Base-by-base conservation (phyloP, 2,113 vertebrate species). In the Stomatorhinus ivindoensis region DNA sequence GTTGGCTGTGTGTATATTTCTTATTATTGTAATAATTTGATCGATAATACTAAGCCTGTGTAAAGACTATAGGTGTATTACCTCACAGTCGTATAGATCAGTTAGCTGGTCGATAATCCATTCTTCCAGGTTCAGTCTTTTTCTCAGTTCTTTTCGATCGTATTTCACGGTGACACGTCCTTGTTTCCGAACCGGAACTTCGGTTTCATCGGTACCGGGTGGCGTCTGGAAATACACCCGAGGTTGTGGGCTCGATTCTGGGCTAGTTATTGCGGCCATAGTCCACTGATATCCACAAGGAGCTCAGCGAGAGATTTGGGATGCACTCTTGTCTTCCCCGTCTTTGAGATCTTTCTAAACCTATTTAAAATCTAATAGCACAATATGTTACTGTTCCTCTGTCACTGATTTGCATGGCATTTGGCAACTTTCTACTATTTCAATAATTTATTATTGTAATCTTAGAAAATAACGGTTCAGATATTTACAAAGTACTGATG, bases 91-190 rank as follows among this genome's bases (percentile, higher is more conserved):
- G 93, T 98, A 98, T 50, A 98, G 96, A 90, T 95, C 95, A 87
- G 97, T 97, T 90, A 98, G 96, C 95, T 97, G 97, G 76, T 97
- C 95, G 92, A 98, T 95, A 92, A 98, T 98, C 97, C 97, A 98
- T 93, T 98, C 97, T 92, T 98, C 97, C 94, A 98, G 95, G 94
- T 97, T 97, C 90, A 98, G 97, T 92, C 97, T 95, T 95, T 98
- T 98, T 89, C 97, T 94, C 90, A 98, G 95, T 94, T 98, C 97
- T 92, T 97, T 98, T 7, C 97, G 96, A 94, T 98, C 97, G 90
- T 98, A 98, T 94, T 98, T 98, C 86, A 98, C 97, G 76, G 97
- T 98, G 51, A 98, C 97, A 88, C 97, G 96, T 87, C 97, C 97
- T 91, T 97, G 97, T 92, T 97, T 97, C 90, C 97, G 94, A 90